Evolutionary conservation across 2,113 vertebrate genomes (phyloP).

Genomic region (Chloropsis cyanopogon): DNA sequence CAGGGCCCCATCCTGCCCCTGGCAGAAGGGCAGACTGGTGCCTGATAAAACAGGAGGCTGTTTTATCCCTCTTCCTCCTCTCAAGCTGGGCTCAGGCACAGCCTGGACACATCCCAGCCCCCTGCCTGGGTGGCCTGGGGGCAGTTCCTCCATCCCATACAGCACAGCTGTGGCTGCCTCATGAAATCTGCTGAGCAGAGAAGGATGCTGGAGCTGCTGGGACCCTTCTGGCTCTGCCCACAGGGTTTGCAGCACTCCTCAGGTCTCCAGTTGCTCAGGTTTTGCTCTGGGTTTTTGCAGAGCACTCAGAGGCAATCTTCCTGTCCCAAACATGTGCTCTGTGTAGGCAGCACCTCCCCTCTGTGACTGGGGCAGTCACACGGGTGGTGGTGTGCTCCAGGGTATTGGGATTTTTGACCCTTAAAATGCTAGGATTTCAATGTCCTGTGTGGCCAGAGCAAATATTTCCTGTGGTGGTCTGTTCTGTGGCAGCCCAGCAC

Average conservation of each 20-base stretch:
- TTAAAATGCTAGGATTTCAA: background rate
- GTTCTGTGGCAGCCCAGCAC: background rate
- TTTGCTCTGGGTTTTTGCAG: background rate
- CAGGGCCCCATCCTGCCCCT: background rate
- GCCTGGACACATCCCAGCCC: background rate
- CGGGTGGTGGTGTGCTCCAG: rapidly evolving
- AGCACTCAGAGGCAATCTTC: background rate
- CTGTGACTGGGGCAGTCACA: background rate
- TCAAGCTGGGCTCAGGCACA: background rate
- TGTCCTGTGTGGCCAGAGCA: background rate
- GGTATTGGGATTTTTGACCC: background rate
- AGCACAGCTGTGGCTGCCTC: background rate
- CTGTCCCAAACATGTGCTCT: background rate
- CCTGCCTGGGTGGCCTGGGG: background rate
- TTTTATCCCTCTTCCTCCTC: background rate
- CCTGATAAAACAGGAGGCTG: background rate
- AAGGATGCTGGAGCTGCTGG: background rate
- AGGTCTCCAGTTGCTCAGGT: background rate
- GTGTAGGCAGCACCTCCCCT: background rate
- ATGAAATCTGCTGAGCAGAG: background rate
- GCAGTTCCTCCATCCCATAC: background rate
- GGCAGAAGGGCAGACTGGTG: background rate
- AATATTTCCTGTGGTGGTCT: background rate
- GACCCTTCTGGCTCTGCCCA: rapidly evolving
- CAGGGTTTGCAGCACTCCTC: background rate